Conservation (phyloP, 2,113 vertebrate genomes). For the Anser brachyrhynchus region DNA sequence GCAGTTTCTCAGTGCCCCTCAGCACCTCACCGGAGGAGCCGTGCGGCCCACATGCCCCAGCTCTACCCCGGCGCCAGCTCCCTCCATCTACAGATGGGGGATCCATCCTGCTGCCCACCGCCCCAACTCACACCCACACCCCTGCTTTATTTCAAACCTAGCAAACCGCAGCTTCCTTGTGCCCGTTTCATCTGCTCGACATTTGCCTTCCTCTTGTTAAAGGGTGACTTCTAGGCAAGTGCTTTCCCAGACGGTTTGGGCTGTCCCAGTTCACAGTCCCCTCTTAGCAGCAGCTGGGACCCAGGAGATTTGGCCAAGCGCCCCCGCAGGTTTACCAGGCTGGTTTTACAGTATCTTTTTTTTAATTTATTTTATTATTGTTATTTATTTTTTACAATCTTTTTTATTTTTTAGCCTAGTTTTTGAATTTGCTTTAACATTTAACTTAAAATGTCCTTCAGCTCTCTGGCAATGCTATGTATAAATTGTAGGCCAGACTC, state of each 20-base stretch:
- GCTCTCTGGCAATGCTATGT: background rate
- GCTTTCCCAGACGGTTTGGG: background rate
- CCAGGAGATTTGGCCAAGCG: background rate
- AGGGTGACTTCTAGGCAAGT: background rate
- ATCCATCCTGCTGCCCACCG: fast-evolving
- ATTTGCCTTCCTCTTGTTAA: background rate
- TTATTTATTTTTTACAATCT: background rate
- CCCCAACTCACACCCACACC: background rate
- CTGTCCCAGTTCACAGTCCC: background rate
- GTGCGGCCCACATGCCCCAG: fast-evolving
- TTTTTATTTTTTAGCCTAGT: background rate
- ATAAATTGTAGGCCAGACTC: background rate
- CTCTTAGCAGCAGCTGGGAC: background rate
- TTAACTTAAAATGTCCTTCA: background rate
- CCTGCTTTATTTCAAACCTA: background rate
- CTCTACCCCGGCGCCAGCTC: no score
- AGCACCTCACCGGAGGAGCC: background rate
- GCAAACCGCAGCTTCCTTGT: background rate
- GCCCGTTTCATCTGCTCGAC: background rate
- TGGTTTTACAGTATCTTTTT: background rate
- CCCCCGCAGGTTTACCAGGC: background rate
- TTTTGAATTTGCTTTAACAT: background rate
- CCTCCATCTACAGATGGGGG: fast-evolving
- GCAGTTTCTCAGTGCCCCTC: background rate
- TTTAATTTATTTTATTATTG: background rate